These are phyloP conservation scores for Platysternon megacephalum DNA, from an alignment of 2,113 vertebrate genomes.

Conservation along the genomic window DNA sequence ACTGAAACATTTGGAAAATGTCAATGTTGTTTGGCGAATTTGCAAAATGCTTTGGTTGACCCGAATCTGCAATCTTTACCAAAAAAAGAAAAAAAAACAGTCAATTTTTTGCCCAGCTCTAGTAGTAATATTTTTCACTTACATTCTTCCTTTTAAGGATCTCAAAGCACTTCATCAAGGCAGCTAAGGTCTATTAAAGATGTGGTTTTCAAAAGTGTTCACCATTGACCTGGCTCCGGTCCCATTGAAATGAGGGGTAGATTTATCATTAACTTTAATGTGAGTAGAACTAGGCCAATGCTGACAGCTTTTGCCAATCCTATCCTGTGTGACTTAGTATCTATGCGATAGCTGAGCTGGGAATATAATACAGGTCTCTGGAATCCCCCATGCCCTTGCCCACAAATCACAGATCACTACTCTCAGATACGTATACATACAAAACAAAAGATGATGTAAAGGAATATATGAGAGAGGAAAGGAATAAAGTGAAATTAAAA, in stretches of 20 bases:
- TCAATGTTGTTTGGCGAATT: no score
- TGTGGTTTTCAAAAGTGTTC: conserved; percentile 41
- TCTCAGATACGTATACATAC: neutral
- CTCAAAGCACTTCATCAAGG: neutral
- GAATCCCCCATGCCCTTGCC: neutral
- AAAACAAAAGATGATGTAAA: neutral
- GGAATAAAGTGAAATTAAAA: neutral
- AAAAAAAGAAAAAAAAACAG: no score
- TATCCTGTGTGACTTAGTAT: neutral
- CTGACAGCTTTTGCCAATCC: conserved; percentile 22
- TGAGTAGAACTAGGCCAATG: neutral
- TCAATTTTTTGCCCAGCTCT: no score
- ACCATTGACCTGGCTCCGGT: neutral
- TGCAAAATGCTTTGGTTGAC: no score
- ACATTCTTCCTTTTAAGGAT: neutral
- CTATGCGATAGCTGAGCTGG: neutral
- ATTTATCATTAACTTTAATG: neutral
- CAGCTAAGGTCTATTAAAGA: conserved; percentile 18
- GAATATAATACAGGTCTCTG: neutral
- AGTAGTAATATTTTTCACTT: no score
- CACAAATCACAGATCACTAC: neutral
- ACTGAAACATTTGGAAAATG: no score
- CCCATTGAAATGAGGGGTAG: neutral
- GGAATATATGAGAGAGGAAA: neutral
- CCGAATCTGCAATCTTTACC: no score